phyloP scores from a whole-genome alignment of 2,113 vertebrate genomes.

The Megatriorchis doriae region DNA sequence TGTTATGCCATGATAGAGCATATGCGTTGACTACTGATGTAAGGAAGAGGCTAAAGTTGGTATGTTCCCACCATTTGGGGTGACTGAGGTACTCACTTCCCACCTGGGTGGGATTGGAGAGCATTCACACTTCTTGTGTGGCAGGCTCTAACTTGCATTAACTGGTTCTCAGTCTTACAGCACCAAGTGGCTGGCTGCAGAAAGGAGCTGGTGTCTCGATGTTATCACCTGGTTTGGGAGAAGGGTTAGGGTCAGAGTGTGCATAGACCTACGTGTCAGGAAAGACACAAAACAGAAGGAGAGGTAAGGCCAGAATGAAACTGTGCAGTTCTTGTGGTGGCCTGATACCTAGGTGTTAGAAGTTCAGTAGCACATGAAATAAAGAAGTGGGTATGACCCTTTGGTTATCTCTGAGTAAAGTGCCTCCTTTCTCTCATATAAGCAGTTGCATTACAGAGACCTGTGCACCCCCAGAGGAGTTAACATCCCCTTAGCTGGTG shows the following conservation, averaged over 20 bases:
- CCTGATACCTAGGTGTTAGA: neutral
- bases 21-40: neutral
- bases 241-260: neutral
- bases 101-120: neutral
- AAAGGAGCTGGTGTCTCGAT: neutral
- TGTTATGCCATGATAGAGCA: neutral
- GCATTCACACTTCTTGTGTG: neutral
- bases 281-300: neutral
- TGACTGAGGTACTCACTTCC: neutral
- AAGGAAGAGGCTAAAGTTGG: neutral
- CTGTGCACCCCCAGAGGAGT: neutral
- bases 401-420: neutral
- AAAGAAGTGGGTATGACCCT: neutral
- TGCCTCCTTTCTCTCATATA: neutral
- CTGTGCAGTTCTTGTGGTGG: neutral
- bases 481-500: neutral
- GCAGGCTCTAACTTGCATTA: neutral
- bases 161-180: neutral
- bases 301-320: neutral
- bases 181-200: neutral
- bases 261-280: neutral
- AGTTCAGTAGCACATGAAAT: neutral
- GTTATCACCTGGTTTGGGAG: neutral
- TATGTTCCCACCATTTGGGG: neutral
- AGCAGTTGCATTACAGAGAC: neutral